A percentile compares a stretch with the other conserved stretches of the same genome.
These are phyloP conservation scores for Eulemur rufifrons DNA, from an alignment of 2,113 vertebrate genomes.

Conservation along the genomic window DNA sequence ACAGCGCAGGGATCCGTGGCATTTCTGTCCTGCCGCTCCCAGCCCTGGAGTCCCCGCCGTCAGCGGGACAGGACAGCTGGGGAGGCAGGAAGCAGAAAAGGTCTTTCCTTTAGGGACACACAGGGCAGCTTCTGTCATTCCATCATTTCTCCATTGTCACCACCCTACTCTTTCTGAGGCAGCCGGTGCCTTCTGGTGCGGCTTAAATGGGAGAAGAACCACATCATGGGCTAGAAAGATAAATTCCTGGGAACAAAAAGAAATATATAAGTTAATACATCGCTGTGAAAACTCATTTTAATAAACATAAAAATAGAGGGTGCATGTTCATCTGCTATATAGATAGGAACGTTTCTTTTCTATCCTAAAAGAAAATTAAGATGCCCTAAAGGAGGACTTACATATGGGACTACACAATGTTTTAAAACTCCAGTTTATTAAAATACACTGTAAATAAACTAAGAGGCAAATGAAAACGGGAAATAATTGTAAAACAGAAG, in stretches of 20 bases:
- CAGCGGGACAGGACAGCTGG: rapidly evolving
- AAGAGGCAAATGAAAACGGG: neutral
- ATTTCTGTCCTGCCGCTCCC: rapidly evolving
- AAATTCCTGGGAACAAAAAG: neutral
- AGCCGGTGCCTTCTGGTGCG: neutral
- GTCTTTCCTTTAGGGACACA: neutral
- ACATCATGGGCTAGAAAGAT: neutral
- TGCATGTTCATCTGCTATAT: neutral
- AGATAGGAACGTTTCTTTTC: neutral
- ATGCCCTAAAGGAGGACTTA: neutral
- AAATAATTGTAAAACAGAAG: neutral
- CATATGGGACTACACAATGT: neutral
- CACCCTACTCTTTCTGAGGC: neutral
- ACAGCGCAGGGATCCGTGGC: rapidly evolving
- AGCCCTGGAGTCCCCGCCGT: no score
- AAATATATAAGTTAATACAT: neutral
- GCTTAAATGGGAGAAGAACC: neutral
- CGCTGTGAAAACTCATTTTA: neutral
- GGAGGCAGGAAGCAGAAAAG: neutral
- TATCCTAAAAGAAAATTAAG: neutral
- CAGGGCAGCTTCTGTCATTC: neutral
- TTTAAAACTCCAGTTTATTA: neutral
- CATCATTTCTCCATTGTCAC: neutral
- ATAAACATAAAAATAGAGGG: neutral
- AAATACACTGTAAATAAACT: neutral